A percentile compares a stretch with the other conserved stretches of the same genome.
phyloP scores from a whole-genome alignment of 2,888 invertebrate genomes.

The Nowickia ferox region DNA sequence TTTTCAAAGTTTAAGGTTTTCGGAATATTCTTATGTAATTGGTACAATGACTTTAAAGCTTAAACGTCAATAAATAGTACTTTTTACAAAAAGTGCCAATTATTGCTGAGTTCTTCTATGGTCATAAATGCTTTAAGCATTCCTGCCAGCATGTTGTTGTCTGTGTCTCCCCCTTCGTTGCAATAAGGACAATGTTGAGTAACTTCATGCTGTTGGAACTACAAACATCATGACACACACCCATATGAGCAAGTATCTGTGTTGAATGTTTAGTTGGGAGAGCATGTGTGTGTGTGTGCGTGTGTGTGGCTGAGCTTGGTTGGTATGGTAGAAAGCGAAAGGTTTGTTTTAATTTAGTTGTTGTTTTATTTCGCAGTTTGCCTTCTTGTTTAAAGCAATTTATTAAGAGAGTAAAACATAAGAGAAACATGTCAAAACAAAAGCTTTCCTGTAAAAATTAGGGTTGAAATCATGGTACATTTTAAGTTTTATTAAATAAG shows the following conservation, averaged over 20 bases:
- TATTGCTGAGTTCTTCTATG: background rate
- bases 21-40: no score
- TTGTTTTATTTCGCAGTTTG: constrained; percentile 51
- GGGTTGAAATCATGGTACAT: background rate
- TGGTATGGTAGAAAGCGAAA: constrained; percentile 69
- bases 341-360: constrained; percentile 57
- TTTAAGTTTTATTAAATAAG: background rate
- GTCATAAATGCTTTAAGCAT: constrained; percentile 5
- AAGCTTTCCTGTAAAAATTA: constrained; percentile 35
- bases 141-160: constrained; percentile 3
- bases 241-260: constrained; percentile 21
- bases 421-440: constrained; percentile 12
- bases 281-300: background rate
- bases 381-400: constrained; percentile 50
- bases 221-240: constrained; percentile 64
- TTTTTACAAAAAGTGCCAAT: constrained; percentile 2
- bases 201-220: constrained; percentile 77
- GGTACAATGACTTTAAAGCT: no score
- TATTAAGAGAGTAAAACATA: constrained; percentile 19
- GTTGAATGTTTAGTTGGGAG: constrained; percentile 11
- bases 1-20: no score
- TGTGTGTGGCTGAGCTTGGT: constrained; percentile 12
- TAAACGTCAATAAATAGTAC: background rate
- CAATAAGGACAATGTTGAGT: constrained; percentile 59
- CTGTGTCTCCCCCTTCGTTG: background rate